A percentile compares a stretch with the other conserved stretches of the same genome.
phyloP scores from a whole-genome alignment of 2,113 vertebrate genomes.

The Elgaria multicarinata region DNA sequence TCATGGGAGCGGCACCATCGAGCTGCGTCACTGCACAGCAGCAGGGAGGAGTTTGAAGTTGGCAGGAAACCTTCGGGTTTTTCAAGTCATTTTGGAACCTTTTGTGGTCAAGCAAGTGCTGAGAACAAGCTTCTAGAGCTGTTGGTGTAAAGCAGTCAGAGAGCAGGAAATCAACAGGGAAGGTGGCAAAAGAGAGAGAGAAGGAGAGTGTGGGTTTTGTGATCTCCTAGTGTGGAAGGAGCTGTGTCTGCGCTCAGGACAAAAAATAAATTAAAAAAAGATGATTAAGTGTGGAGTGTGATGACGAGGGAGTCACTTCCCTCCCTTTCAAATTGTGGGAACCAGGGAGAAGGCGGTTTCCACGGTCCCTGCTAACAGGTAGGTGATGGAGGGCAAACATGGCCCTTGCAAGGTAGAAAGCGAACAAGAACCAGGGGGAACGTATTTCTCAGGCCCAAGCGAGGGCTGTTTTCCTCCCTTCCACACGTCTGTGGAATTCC shows the following conservation, averaged over 20 bases:
- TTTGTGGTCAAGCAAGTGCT: conserved; percentile 60
- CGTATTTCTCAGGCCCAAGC: not conserved
- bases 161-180: conserved; percentile 62
- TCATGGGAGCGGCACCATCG: not conserved
- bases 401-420: not conserved
- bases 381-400: accelerated
- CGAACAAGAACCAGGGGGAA: accelerated
- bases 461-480: accelerated
- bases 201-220: not conserved
- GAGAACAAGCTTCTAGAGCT: conserved; percentile 30
- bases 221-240: not conserved
- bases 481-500: not conserved
- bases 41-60: not conserved
- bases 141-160: conserved; percentile 33
- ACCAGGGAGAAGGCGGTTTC: not conserved
- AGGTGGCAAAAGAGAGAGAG: conserved; percentile 18
- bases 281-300: conserved; percentile 23
- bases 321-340: conserved; percentile 10
- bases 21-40: not conserved
- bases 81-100: conserved; percentile 24
- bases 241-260: accelerated
- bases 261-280: too few relatives aligned
- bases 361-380: conserved; percentile 5
- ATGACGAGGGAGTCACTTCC: not conserved
- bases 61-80: conserved; percentile 66